phyloP scores from a whole-genome alignment of 2,113 vertebrate genomes.

The Hassar affinis region DNA sequence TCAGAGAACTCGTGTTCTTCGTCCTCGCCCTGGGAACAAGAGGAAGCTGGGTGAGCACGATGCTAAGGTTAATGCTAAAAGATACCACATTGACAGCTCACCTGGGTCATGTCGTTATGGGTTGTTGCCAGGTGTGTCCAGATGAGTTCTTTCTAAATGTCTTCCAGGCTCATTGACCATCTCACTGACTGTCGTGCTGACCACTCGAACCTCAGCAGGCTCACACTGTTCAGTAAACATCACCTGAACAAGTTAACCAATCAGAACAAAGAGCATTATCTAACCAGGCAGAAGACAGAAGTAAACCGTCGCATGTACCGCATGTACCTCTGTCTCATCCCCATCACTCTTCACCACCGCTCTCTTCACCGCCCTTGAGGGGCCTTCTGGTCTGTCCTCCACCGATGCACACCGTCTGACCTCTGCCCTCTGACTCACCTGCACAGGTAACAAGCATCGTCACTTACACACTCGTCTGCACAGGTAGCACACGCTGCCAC shows the following conservation, averaged over 20 bases:
- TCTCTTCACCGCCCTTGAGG: slow-evolving; percentile 84
- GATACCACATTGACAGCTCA: slow-evolving; percentile 53
- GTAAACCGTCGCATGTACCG: not conserved
- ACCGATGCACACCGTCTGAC: slow-evolving; percentile 78
- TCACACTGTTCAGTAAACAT: slow-evolving; percentile 74
- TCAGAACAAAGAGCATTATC: not conserved
- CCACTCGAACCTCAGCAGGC: not conserved
- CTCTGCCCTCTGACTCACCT: slow-evolving; percentile 85
- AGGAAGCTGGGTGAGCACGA: not conserved
- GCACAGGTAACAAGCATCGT: slow-evolving; percentile 22
- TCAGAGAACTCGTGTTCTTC: slow-evolving; percentile 79
- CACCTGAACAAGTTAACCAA: slow-evolving; percentile 68
- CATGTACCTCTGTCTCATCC: slow-evolving; percentile 82
- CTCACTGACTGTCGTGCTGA: slow-evolving; percentile 73
- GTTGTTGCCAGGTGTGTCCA: slow-evolving; percentile 81
- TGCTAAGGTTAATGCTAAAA: not conserved
- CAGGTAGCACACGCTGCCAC: not conserved
- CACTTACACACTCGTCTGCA: slow-evolving; percentile 74
- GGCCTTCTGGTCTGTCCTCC: slow-evolving; percentile 81
- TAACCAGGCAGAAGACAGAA: not conserved
- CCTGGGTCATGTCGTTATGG: slow-evolving; percentile 89
- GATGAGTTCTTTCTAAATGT: slow-evolving; percentile 68
- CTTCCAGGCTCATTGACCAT: slow-evolving; percentile 70
- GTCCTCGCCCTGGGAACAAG: slow-evolving; percentile 75
- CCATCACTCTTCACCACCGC: slow-evolving; percentile 83